Base-by-base conservation (phyloP, 2,113 vertebrate genomes). In the Megaptera novaeangliae region DNA sequence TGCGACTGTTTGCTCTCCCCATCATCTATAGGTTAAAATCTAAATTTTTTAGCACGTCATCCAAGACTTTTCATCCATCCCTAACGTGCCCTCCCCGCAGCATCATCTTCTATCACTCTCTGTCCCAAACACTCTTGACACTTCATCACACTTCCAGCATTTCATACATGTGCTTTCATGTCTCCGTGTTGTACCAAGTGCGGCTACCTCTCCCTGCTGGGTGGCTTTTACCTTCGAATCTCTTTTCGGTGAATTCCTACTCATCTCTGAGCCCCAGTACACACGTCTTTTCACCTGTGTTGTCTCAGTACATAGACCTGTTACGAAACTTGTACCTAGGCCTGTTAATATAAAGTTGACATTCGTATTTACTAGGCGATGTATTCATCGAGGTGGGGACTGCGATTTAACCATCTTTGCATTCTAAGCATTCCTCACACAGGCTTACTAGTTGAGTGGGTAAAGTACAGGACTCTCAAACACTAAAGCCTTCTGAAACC, bases 41-140 rank as follows among this genome's bases (percentile, higher is more conserved):
- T 59, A 86, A 29, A 57, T 13, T 39, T 27, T n/a, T 2, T 1
- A 18, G 36, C 31, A 20, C 8, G 75, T 49, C 13, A 20, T 49
- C 55, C 8, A 17, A 46, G 39, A 64, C 17, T 91, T 46, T n/a
- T 25, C 27, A 36, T 39, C 36, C 39, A 1, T 21, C 17, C 27
- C n/a, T 12, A 34, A 21, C 0, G 0, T 15, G 5, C 41, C 41
- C 41, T 12, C 2, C 66, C 10, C 20, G 39, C 2, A 10, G 21
- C 4, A 15, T 8, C 23, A 31, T 17, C 46, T 80, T 34, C 29
- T 41, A 3, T 78, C 6, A 46, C 21, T 31, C 36, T 59, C 25
- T 20, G 11, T 31, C 41, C 71, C 14, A 25, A n/a, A n/a, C 0
- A 4, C 6, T 36, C 78, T 46, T 15, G 64, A 63, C 15, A 20